A percentile compares a stretch with the other conserved stretches of the same genome.
These are phyloP conservation scores for Champsocephalus esox DNA, from an alignment of 2,797 vertebrate genomes.

Conservation along the genomic window DNA sequence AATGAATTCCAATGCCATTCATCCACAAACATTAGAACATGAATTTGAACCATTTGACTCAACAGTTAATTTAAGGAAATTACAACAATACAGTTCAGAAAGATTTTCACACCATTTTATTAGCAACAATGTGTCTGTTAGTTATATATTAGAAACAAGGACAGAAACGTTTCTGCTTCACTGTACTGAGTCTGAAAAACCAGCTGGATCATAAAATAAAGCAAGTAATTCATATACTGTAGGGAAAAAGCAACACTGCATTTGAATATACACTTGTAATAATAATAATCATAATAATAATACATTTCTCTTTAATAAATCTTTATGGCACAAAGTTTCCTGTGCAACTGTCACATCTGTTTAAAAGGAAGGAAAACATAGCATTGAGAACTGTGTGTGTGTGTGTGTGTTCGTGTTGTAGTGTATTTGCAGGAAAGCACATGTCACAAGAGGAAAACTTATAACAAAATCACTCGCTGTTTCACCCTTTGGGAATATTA, in stretches of 20 bases:
- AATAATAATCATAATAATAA: slow-evolving; percentile 62
- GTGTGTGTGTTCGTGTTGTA: slow-evolving; percentile 34
- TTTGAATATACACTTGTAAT: slow-evolving; percentile 77
- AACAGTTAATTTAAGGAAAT: neutral
- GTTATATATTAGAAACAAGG: slow-evolving; percentile 84
- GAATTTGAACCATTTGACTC: neutral
- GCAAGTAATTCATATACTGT: slow-evolving; percentile 72
- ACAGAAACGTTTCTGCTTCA: slow-evolving; percentile 82
- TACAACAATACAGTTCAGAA: neutral
- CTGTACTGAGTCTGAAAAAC: slow-evolving; percentile 74
- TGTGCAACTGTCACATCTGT: slow-evolving; percentile 73
- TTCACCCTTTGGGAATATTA: slow-evolving; percentile 61
- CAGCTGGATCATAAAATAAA: slow-evolving; percentile 77
- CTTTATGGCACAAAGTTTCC: slow-evolving; percentile 79
- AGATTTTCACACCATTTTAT: slow-evolving; percentile 85
- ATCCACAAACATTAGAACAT: neutral
- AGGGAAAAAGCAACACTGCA: slow-evolving; percentile 78
- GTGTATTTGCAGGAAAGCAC: slow-evolving; percentile 64
- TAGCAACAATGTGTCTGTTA: slow-evolving; percentile 85
- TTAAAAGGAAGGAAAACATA: slow-evolving; percentile 65
- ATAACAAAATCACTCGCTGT: slow-evolving; percentile 52
- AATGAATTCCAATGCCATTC: neutral
- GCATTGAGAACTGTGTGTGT: slow-evolving; percentile 51
- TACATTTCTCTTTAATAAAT: slow-evolving; percentile 66
- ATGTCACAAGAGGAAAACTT: slow-evolving; percentile 60